Conservation (phyloP, 2,113 vertebrate genomes). For the Tyto alba region DNA sequence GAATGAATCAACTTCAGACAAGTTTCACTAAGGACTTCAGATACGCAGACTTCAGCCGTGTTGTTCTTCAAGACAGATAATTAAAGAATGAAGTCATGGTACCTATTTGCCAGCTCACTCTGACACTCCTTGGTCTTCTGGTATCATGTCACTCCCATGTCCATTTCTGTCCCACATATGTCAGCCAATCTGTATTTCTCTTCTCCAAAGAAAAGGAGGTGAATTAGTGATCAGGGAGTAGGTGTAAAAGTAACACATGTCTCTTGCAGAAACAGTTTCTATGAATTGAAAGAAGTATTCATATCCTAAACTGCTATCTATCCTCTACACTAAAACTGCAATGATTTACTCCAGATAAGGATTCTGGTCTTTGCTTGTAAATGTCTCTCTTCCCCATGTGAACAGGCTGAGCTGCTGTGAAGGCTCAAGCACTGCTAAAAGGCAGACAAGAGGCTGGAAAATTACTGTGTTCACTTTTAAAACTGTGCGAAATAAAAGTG, state of each 20-base stretch:
- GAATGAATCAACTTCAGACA: neutral
- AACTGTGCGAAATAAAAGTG: neutral
- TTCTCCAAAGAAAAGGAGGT: neutral
- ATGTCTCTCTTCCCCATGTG: neutral
- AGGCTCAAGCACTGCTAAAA: neutral
- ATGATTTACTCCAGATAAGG: neutral
- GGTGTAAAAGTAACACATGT: neutral
- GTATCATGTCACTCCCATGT: neutral
- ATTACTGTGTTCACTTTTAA: neutral
- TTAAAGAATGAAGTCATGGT: constrained; percentile 13
- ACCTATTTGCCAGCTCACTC: neutral
- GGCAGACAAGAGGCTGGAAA: neutral
- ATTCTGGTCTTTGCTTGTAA: neutral
- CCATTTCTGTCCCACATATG: neutral
- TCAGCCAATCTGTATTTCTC: neutral
- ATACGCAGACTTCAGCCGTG: neutral
- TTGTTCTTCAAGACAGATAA: neutral
- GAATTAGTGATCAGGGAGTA: neutral
- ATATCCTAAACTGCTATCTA: neutral
- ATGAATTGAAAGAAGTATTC: neutral
- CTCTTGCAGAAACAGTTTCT: neutral
- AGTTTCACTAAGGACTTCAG: neutral
- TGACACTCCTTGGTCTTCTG: neutral
- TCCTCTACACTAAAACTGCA: neutral
- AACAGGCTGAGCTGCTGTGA: neutral